These are phyloP conservation scores for Anastrepha obliqua DNA, from an alignment of 1,140 invertebrate species.

Conservation along the genomic window DNA sequence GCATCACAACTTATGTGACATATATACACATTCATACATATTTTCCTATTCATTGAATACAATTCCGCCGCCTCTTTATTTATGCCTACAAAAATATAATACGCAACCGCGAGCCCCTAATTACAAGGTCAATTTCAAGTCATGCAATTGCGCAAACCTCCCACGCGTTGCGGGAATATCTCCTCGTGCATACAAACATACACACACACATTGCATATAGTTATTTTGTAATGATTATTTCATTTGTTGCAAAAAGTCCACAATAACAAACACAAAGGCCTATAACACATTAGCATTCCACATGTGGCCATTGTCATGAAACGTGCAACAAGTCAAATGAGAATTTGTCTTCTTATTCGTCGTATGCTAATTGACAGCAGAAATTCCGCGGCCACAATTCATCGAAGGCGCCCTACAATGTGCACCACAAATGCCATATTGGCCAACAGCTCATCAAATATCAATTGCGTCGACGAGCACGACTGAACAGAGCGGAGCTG, in stretches of 20 bases:
- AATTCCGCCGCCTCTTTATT: background rate
- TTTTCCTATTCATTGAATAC: no score
- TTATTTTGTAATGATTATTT: slow-evolving; percentile 1
- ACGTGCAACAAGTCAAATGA: slow-evolving; percentile 50
- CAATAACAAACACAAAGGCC: background rate
- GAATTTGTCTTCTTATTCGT: slow-evolving; percentile 8
- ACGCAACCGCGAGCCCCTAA: background rate
- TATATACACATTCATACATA: no score
- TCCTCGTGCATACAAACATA: background rate
- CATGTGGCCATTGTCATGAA: slow-evolving; percentile 40
- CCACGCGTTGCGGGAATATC: background rate
- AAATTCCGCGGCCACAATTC: slow-evolving; percentile 29
- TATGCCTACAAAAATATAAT: background rate
- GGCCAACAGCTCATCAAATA: slow-evolving; percentile 4
- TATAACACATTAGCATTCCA: slow-evolving; percentile 51
- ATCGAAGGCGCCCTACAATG: background rate
- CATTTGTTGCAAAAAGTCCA: background rate
- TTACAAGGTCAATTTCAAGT: slow-evolving; percentile 12
- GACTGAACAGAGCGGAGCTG: background rate
- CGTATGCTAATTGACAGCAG: slow-evolving; percentile 34
- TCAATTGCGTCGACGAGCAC: slow-evolving; percentile 11
- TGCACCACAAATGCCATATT: slow-evolving; percentile 32
- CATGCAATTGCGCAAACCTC: background rate
- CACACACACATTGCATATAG: background rate
- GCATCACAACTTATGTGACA: no score